Evolutionary conservation across 2,113 vertebrate species (phyloP).

Genomic region (Leptobrachium leishanense): DNA sequence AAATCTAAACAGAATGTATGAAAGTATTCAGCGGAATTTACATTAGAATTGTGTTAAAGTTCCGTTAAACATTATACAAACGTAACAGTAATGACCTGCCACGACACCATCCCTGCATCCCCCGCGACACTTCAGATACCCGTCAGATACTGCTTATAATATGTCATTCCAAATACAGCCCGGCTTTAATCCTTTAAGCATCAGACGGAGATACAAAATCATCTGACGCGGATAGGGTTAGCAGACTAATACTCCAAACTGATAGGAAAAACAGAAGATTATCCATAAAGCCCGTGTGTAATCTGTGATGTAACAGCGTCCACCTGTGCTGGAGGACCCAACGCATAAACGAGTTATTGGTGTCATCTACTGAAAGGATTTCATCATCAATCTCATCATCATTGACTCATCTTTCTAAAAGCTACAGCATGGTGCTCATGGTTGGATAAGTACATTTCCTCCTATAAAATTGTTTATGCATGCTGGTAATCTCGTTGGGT

Average conservation of each 20-base stretch:
- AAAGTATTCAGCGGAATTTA: no score
- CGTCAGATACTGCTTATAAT: background rate
- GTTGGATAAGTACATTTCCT: background rate
- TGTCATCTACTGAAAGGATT: background rate
- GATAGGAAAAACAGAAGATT: background rate
- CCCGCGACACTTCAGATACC: no score
- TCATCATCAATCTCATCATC: background rate
- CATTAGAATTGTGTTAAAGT: no score
- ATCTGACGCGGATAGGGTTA: background rate
- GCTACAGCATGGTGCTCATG: background rate
- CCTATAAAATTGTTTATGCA: background rate
- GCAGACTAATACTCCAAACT: background rate
- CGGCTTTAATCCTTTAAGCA: no score
- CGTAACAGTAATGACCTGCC: no score
- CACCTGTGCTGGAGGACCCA: background rate
- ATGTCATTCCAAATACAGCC: background rate
- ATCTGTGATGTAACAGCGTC: background rate
- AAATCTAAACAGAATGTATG: no score
- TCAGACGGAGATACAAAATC: no score
- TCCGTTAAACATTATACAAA: no score
- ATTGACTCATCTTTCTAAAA: background rate
- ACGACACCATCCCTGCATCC: no score
- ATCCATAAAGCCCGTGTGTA: background rate
- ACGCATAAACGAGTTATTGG: background rate
- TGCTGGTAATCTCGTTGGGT: background rate